These are phyloP conservation scores for Trachelipus rathkii DNA, from an alignment of 1,140 invertebrate genomes.

Conservation along the genomic window DNA sequence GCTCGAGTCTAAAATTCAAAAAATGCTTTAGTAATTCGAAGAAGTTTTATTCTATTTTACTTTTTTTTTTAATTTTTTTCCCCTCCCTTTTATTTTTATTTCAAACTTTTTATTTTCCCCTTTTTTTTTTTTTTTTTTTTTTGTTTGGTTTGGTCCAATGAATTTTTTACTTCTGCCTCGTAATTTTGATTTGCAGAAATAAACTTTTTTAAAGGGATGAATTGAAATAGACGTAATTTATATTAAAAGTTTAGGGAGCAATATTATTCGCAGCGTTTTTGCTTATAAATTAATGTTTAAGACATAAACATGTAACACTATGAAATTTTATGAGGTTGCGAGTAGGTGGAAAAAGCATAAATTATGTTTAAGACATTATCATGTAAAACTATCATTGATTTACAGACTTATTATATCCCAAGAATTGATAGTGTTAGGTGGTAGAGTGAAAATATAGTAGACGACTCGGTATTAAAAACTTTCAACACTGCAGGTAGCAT, in stretches of 20 bases:
- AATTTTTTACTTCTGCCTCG: not conserved
- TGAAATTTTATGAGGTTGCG: no score
- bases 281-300: no score
- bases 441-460: not conserved
- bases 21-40: conserved; percentile 7
- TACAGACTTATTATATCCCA: not conserved
- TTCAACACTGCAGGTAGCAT: no score
- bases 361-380: no score
- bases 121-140: not conserved
- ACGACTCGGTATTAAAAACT: not conserved
- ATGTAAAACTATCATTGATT: no score
- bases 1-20: conserved; percentile 8
- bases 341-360: no score
- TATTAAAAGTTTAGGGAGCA: no score
- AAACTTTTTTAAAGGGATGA: not conserved
- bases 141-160: not conserved
- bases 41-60: not conserved
- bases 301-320: no score
- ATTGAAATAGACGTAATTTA: no score
- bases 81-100: not conserved
- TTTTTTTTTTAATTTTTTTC: conserved; percentile 4
- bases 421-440: no score
- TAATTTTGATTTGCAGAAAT: conserved; percentile 3
- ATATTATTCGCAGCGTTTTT: no score
- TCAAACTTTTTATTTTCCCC: not conserved